phyloP scores from a whole-genome alignment of 2,888 invertebrate species.

The Drosophila mayaguana region DNA sequence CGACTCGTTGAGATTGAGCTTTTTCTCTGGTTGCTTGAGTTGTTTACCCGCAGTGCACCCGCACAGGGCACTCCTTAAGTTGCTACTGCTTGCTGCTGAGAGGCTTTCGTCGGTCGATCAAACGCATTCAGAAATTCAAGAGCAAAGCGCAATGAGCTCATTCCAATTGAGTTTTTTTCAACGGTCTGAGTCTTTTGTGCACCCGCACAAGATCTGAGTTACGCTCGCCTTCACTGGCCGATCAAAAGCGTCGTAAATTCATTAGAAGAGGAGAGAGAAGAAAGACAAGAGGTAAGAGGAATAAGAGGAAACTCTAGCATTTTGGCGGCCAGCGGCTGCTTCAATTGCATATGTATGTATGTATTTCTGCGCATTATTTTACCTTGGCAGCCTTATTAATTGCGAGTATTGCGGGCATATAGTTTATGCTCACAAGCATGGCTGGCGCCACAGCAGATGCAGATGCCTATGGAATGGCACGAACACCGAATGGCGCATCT shows the following conservation, averaged over 20 bases:
- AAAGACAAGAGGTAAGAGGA: conserved; percentile 1
- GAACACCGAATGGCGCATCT: conserved; percentile 51
- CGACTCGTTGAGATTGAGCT: conserved; percentile 36
- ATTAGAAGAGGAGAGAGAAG: conserved; percentile 27
- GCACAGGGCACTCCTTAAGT: conserved; percentile 34
- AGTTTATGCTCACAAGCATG: conserved; percentile 57
- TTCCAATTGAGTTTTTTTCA: conserved; percentile 30
- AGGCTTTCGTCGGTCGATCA: conserved; percentile 53
- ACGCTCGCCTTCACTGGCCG: conserved; percentile 41
- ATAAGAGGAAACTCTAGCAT: neutral
- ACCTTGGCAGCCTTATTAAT: conserved; percentile 75
- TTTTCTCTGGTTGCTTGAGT: conserved; percentile 42
- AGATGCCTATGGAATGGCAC: conserved; percentile 20
- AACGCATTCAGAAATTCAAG: conserved; percentile 41
- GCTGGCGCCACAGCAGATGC: conserved; percentile 58
- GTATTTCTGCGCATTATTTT: conserved; percentile 62
- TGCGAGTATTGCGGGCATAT: conserved; percentile 48
- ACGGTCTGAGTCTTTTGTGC: conserved; percentile 38
- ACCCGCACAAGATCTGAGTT: conserved; percentile 42
- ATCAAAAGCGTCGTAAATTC: conserved; percentile 71
- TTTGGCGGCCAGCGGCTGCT: conserved; percentile 28
- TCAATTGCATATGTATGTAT: conserved; percentile 44
- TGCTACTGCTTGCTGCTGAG: conserved; percentile 20
- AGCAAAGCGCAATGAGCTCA: conserved; percentile 6
- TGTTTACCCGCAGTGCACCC: conserved; percentile 32